Evolutionary conservation across 2,113 vertebrate genomes (phyloP), one percentile per base, ranked within the genome.

Genomic region (Anarrhichthys ocellatus): DNA sequence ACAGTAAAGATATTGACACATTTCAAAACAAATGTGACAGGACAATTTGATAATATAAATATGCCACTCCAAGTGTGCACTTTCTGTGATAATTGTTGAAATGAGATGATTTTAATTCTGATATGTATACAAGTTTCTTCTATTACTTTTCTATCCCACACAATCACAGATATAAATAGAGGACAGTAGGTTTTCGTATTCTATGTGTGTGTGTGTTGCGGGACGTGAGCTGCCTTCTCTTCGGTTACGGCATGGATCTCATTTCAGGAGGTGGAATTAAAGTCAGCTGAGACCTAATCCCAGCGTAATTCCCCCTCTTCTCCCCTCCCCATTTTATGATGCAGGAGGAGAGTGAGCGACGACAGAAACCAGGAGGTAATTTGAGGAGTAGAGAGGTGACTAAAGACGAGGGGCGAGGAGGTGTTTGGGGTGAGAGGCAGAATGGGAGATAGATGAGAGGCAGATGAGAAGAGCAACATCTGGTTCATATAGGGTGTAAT

Each of bases 201-300:
- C 11, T 54, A 22, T 36, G n/a, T 74, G 40, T 63, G 32, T 54
- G 73, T 73, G 78, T 68, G 40, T 78, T 40, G 68, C n/a, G 64
- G 64, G 34, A 46, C 58, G 71, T 64, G 73, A 83, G 73, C 81
- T 71, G 79, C 82, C 66, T 73, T 73, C 83, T 88, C 63, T 81
- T 78, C 84, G 88, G 90, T 76, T 84, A 72, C 58, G 3, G 63
- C 62, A 24, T 82, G 78, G 86, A 90, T 93, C 73, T 90, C 81
- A 91, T 93, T 90, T 91, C 82, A 89, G 81, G 78, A 86, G 87
- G 68, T 82, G 89, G 91, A 91, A 93, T 94, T 92, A 94, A 94
- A 93, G 76, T 82, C 38, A 64, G 62, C 90, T 89, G 86, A 88
- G 88, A 88, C 90, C 67, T 92, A 93, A 94, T 94, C 90, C 89